phyloP scores from a whole-genome alignment of 2,888 invertebrate species.

The Drosophila mimetica region DNA sequence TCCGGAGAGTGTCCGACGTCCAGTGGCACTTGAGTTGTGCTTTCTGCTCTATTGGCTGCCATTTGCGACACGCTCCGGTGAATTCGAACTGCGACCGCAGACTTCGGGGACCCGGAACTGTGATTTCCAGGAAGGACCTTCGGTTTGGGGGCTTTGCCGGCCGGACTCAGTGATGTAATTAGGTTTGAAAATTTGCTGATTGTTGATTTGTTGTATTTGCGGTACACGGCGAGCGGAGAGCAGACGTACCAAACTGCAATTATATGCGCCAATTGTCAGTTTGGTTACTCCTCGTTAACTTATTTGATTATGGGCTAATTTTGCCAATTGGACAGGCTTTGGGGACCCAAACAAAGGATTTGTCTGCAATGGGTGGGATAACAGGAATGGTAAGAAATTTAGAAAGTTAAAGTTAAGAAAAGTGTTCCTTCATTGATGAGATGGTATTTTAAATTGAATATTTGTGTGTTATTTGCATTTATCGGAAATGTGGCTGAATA shows the following conservation, averaged over 20 bases:
- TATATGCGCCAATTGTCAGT: conserved; percentile 77
- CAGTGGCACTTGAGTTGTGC: conserved; percentile 71
- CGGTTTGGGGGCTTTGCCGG: conserved; percentile 30
- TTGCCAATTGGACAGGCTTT: conserved; percentile 22
- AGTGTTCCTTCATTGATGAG: no score
- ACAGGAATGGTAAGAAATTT: conserved; percentile 36
- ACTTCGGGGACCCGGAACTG: conserved; percentile 26
- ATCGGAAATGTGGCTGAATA: no score
- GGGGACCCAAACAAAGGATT: background rate
- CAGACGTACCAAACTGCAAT: conserved; percentile 54
- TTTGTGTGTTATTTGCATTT: no score
- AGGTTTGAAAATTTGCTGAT: conserved; percentile 75
- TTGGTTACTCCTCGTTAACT: conserved; percentile 74
- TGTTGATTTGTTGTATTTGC: conserved; percentile 54
- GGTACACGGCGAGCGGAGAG: background rate
- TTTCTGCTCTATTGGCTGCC: conserved; percentile 76
- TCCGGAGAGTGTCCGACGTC: conserved; percentile 45
- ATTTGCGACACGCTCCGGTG: conserved; percentile 71
- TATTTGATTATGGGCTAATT: conserved; percentile 77
- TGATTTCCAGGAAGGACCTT: conserved; percentile 46
- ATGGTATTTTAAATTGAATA: no score
- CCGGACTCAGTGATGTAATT: conserved; percentile 58
- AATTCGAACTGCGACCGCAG: conserved; percentile 65
- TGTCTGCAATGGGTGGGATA: background rate
- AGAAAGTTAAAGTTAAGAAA: no score